phyloP scores from a whole-genome alignment of 2,797 vertebrate species.

The Sitta carolinensis region DNA sequence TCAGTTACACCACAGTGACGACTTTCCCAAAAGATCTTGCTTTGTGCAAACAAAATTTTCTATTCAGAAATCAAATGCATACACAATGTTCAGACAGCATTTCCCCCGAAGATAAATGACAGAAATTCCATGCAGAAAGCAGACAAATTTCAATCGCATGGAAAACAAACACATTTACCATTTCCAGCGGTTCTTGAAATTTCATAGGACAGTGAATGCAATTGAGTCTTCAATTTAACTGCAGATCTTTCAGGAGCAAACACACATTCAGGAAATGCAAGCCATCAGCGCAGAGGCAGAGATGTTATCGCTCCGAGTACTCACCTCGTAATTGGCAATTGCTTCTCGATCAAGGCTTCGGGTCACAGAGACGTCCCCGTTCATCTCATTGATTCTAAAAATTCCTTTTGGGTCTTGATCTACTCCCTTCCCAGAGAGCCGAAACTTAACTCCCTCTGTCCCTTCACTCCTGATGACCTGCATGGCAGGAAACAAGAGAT shows the following conservation, averaged over 20 bases:
- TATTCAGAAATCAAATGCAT: not conserved
- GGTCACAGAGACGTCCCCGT: constrained; percentile 89
- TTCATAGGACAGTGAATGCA: not conserved
- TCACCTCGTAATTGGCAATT: constrained; percentile 88
- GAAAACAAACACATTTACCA: not conserved
- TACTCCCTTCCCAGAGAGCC: constrained; percentile 89
- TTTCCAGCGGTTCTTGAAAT: not conserved
- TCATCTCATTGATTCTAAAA: constrained; percentile 89
- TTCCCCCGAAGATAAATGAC: not conserved
- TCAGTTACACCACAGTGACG: not conserved
- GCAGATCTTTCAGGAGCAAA: not conserved
- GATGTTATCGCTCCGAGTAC: constrained; percentile 18
- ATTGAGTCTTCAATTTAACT: not conserved
- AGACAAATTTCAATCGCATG: not conserved
- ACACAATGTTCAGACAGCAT: not conserved
- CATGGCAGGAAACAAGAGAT: not conserved
- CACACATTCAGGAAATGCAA: not conserved
- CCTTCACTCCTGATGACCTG: constrained; percentile 89
- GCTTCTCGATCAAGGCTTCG: constrained; percentile 88
- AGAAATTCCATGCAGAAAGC: not conserved
- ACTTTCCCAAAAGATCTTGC: not conserved
- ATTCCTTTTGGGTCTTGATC: constrained; percentile 92
- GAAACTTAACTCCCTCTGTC: constrained; percentile 85
- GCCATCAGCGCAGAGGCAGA: not conserved
- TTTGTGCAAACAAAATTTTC: not conserved